Evolutionary conservation across 2,888 invertebrate genomes (phyloP).

Genomic region (Augiades crinisus): DNA sequence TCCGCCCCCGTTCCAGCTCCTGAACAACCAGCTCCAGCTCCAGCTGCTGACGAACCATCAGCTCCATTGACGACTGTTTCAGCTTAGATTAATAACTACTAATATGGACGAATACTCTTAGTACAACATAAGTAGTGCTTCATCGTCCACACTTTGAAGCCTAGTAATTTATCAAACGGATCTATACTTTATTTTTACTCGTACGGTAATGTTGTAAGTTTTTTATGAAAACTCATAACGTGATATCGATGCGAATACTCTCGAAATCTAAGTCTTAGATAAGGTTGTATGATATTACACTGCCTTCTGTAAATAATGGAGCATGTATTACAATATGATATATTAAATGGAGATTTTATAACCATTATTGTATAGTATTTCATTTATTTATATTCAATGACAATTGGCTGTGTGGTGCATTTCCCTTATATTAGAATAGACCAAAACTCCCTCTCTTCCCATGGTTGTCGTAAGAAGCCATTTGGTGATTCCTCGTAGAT

Average conservation of each 20-base stretch:
- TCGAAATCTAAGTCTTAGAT: constrained; percentile 29
- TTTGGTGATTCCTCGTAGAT: too few species aligned
- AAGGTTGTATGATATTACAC: constrained; percentile 22
- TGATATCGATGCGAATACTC: constrained; percentile 26
- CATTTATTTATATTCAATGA: not conserved
- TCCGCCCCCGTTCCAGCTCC: not conserved
- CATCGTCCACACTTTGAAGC: too few species aligned
- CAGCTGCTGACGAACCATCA: not conserved
- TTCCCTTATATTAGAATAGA: too few species aligned
- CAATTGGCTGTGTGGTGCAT: too few species aligned
- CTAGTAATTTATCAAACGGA: constrained; percentile 28
- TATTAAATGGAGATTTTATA: constrained; percentile 13
- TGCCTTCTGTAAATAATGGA: constrained; percentile 29
- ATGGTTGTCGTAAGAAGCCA: too few species aligned
- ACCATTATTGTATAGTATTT: not conserved
- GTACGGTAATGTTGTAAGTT: too few species aligned
- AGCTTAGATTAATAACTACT: constrained; percentile 17
- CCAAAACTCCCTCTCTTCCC: too few species aligned
- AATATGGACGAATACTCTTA: not conserved
- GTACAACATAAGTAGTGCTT: constrained; percentile 1
- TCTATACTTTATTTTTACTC: constrained; percentile 16
- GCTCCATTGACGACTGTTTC: constrained; percentile 31
- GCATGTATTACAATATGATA: not conserved
- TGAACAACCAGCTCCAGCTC: not conserved
- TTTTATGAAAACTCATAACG: too few species aligned